Conservation (phyloP, 2,888 invertebrate genomes). For the Idaea aversata region DNA sequence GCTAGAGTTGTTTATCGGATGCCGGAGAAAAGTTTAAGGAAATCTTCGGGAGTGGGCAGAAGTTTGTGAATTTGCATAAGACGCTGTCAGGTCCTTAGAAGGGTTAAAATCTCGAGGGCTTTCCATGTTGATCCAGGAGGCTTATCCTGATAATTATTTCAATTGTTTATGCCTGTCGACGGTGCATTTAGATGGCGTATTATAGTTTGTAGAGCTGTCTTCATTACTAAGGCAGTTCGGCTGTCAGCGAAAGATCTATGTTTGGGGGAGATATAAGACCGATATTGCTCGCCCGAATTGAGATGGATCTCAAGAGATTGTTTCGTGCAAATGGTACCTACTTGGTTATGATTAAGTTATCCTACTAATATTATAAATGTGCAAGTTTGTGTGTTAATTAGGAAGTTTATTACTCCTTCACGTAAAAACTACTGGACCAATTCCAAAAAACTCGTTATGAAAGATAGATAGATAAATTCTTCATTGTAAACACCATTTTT, state of each 20-base stretch:
- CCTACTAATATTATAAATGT: no score
- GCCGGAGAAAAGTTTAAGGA: constrained; percentile 15
- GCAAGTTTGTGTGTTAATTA: no score
- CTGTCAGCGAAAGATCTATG: constrained; percentile 68
- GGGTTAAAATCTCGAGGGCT: constrained; percentile 77
- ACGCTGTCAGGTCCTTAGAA: constrained; percentile 73
- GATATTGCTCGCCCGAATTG: constrained; percentile 46
- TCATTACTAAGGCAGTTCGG: constrained; percentile 58
- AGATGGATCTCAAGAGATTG: constrained; percentile 54
- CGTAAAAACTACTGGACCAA: no score
- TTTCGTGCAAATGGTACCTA: constrained; percentile 16
- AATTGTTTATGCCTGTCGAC: constrained; percentile 80
- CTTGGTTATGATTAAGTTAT: neutral
- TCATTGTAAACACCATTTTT: no score
- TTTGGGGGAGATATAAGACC: constrained; percentile 37
- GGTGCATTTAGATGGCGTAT: constrained; percentile 78
- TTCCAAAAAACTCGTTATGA: no score
- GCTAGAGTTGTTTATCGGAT: constrained; percentile 25
- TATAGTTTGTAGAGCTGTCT: constrained; percentile 76
- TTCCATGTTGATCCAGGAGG: constrained; percentile 67
- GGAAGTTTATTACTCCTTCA: no score
- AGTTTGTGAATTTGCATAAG: constrained; percentile 78
- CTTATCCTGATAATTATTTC: constrained; percentile 81
- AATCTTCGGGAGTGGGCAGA: constrained; percentile 38
- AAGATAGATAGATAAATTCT: no score